Conservation (phyloP, 2,888 invertebrate species). For the Tetragonula carbonaria region DNA sequence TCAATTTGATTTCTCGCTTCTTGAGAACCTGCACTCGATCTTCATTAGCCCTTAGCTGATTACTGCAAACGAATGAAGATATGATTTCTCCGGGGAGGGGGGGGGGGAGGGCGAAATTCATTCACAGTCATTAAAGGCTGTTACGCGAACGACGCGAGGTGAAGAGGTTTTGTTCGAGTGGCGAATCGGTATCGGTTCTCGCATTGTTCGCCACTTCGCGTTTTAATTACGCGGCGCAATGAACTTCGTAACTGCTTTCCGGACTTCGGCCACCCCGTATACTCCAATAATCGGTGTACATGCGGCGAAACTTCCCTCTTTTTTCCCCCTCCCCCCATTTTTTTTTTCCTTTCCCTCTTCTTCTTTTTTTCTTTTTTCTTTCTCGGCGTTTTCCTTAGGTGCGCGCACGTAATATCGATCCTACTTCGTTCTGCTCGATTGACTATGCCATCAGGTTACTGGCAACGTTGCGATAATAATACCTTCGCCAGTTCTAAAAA, state of each 20-base stretch:
- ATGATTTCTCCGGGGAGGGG: not conserved
- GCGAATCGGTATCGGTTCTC: constrained; percentile 37
- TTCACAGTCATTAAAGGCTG: constrained; percentile 28
- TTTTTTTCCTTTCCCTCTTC: not conserved
- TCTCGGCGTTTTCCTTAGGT: constrained; percentile 14
- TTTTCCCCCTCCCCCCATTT: not conserved
- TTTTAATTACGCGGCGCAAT: constrained; percentile 60
- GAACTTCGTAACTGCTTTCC: constrained; percentile 55
- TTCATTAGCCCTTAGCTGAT: constrained; percentile 23
- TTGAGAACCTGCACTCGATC: constrained; percentile 2
- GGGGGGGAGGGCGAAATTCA: not conserved
- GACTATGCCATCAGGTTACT: constrained; percentile 36
- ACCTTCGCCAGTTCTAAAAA: constrained; percentile 35
- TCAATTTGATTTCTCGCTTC: not conserved
- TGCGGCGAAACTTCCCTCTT: not conserved
- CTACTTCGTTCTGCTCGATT: constrained; percentile 38
- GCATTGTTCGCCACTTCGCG: constrained; percentile 55
- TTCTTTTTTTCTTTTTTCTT: not conserved
- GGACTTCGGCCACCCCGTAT: not conserved
- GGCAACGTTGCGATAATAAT: constrained; percentile 41
- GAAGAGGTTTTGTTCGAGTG: constrained; percentile 49
- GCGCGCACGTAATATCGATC: constrained; percentile 22
- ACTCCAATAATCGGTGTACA: constrained; percentile 20
- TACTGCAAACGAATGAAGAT: constrained; percentile 24
- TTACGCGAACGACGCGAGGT: constrained; percentile 39